Base-by-base conservation (phyloP, 2,888 invertebrate genomes). In the Drosophila antonietae region DNA sequence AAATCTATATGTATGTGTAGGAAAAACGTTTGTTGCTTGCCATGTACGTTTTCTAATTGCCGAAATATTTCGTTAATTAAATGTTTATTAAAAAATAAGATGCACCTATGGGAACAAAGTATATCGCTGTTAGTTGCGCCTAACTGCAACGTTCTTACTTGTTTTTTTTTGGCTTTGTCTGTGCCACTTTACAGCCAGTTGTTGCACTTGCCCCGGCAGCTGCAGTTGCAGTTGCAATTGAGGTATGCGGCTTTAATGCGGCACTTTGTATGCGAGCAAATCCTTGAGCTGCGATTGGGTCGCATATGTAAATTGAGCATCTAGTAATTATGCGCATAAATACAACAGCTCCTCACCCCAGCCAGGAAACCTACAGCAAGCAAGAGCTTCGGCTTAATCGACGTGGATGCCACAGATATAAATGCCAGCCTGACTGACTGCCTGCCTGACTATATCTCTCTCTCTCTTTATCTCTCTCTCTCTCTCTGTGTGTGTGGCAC, bases 241-340 rank as follows among this genome's bases (percentile, higher is more conserved):
- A 47, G 33, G 61, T 37, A 6, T n/a, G 14, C 53, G 37, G 56
- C 68, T 65, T 75, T 78, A 88, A 85, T 81, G 73, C 75, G 37
- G 37, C 83, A 72, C 69, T 68, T 80, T 83, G 81, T 70, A 81
- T 81, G 78, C 78, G 58, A 49, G 18, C 80, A 78, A 87, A 87
- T 78, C 88, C 76, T 62, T 63, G 55, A 56, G 57, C 71, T 67
- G 14, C 68, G 53, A 79, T 72, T 61, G 80, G 80, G 73, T 60
- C 72, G 75, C 79, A 87, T 83, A 88, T 86, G 89, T 56, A 86
- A 83, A 86, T 86, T 60, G 81, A 47, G 64, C 51, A 53, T n/a
- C 60, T 57, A 65, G 83, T 81, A 89, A 85, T 85, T 85, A 85
- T 85, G 84, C 84, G 81, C 84, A 85, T 85, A 85, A 89, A 84